phyloP scores from a whole-genome alignment of 2,797 vertebrate genomes.

The Mormyrops boulengeri region DNA sequence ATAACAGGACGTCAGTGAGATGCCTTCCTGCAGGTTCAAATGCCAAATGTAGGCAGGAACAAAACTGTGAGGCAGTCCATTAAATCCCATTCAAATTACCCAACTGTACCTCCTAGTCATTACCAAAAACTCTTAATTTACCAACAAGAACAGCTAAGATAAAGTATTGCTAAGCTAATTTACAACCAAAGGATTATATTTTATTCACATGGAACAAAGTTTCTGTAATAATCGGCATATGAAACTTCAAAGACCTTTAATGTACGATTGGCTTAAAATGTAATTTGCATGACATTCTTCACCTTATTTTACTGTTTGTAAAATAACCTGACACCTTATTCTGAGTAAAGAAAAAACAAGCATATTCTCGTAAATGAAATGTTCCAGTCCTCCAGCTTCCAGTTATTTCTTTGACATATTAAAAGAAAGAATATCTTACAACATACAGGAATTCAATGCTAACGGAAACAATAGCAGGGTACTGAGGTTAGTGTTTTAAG shows the following conservation, averaged over 20 bases:
- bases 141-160: neutral
- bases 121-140: neutral
- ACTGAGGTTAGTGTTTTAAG: neutral
- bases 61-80: neutral
- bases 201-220: neutral
- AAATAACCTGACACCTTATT: neutral
- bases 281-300: neutral
- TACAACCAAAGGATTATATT: neutral
- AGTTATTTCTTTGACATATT: neutral
- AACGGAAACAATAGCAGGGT: neutral
- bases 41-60: neutral
- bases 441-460: neutral
- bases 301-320: neutral
- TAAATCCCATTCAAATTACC: neutral
- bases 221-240: neutral
- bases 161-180: constrained; percentile 9
- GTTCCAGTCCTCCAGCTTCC: neutral
- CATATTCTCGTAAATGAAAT: neutral
- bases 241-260: neutral
- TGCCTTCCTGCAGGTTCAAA: neutral
- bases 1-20: neutral
- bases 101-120: neutral
- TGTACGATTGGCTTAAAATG: neutral
- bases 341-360: neutral
- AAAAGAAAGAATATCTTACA: neutral